Base-by-base conservation (phyloP, 1,140 invertebrate genomes). In the Tetramorium alpestre region DNA sequence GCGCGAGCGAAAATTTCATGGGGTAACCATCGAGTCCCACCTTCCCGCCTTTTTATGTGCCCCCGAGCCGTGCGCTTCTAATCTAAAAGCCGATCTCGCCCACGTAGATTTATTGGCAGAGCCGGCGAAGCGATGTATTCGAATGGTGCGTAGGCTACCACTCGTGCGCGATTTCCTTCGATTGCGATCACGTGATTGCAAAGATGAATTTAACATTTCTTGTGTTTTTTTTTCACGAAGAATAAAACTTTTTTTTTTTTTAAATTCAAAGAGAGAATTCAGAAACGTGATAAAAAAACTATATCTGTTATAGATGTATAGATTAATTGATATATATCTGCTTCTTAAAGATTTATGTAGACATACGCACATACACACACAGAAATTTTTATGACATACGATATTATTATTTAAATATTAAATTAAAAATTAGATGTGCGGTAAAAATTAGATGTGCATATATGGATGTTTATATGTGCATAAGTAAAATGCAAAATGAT, bases 21-120 rank as follows among this genome's bases (percentile, higher is more conserved):
- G n/a, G 41, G 22, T 41, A 69, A 70, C 62, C 54, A 13, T 65
- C 49, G 51, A 51, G 22, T 80, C 25, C 62, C 75, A 69, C 64
- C 44, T 67, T 80, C 28, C 58, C 51, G 18, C 13, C 75, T 85
- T 67, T 87, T 75, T 82, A 77, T 58, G 60, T 81, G 60, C 69
- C 41, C 41, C 62, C 28, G 38, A 82, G 69, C 64, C 84, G 77
- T 73, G 67, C 82, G 56, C 85, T 87, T 80, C 89, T 90, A 89
- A 89, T 90, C 88, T 90, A 82, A 87, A 73, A 87, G 49, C 51
- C 88, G 88, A 90, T 90, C 87, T 90, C 85, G 51, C 84, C 88
- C 85, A 82, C 64, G 87, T 87, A 89, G 89, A 89, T 90, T 90
- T 89, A 90, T 89, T 87, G 85, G 69, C 88, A 38, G 54, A 28